Conservation (phyloP, 2,113 vertebrate species). For the Lycocorax pyrrhopterus region DNA sequence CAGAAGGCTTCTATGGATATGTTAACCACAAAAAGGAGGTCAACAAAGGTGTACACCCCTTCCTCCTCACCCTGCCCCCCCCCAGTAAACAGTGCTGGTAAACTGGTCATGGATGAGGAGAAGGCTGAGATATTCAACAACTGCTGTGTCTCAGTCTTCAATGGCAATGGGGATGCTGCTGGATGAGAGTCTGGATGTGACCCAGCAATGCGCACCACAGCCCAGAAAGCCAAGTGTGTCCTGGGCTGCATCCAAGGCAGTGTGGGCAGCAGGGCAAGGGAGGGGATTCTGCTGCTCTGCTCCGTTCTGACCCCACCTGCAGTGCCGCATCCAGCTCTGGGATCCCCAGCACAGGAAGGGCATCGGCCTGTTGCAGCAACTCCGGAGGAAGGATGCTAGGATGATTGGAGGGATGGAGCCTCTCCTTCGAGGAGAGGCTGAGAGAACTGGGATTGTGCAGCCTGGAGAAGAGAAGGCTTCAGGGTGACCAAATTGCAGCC, state of each 20-base stretch:
- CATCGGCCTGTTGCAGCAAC: accelerated
- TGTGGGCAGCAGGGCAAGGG: accelerated
- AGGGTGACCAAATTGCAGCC: background rate
- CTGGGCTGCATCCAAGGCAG: background rate
- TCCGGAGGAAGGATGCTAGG: background rate
- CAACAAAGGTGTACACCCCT: accelerated
- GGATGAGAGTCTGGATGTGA: background rate
- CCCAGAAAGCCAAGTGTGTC: background rate
- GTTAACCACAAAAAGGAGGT: background rate
- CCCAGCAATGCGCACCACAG: background rate
- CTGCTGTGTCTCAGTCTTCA: background rate
- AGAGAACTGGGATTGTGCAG: background rate
- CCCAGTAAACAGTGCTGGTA: background rate
- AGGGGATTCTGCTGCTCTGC: background rate
- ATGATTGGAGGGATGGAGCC: background rate
- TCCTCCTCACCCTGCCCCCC: background rate
- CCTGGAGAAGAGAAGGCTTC: background rate
- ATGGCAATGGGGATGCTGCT: accelerated
- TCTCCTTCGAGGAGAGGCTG: accelerated
- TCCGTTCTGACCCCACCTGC: background rate
- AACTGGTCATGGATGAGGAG: background rate
- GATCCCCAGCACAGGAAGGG: background rate
- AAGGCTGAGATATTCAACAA: background rate
- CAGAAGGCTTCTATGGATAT: background rate
- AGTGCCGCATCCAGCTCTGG: background rate